These are phyloP conservation scores for Antechinus stuartii DNA, from an alignment of 2,113 vertebrate species.

Conservation along the genomic window DNA sequence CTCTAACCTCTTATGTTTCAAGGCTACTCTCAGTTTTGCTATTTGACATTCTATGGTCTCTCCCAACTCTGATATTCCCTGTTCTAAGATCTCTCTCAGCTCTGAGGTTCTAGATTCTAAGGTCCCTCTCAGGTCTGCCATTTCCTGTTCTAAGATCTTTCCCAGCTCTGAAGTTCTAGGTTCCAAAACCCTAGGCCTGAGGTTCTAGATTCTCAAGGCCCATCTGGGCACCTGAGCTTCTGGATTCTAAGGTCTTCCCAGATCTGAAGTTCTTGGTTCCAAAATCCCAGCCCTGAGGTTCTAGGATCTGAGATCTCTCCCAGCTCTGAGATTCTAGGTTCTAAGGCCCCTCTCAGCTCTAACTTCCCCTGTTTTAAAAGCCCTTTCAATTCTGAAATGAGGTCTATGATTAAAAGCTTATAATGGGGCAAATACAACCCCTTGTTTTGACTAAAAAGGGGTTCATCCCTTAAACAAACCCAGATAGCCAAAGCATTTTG, in stretches of 20 bases:
- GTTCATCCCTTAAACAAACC: not conserved
- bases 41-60: too few relatives aligned
- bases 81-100: not conserved
- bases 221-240: not conserved
- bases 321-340: too few relatives aligned
- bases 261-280: not conserved
- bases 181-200: too few relatives aligned
- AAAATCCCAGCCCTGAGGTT: not conserved
- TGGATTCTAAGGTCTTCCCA: not conserved
- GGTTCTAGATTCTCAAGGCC: too few relatives aligned
- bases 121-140: not conserved
- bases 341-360: too few relatives aligned
- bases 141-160: not conserved
- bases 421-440: not conserved
- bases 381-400: not conserved
- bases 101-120: not conserved
- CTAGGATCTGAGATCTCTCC: too few relatives aligned
- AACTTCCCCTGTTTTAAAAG: not conserved
- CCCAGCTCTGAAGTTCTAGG: not conserved
- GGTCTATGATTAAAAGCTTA: not conserved
- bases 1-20: too few relatives aligned
- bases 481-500: not conserved
- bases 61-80: too few relatives aligned
- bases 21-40: not conserved
- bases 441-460: not conserved